phyloP scores from a whole-genome alignment of 2,888 invertebrate species.

The Himalopsyche anomala region DNA sequence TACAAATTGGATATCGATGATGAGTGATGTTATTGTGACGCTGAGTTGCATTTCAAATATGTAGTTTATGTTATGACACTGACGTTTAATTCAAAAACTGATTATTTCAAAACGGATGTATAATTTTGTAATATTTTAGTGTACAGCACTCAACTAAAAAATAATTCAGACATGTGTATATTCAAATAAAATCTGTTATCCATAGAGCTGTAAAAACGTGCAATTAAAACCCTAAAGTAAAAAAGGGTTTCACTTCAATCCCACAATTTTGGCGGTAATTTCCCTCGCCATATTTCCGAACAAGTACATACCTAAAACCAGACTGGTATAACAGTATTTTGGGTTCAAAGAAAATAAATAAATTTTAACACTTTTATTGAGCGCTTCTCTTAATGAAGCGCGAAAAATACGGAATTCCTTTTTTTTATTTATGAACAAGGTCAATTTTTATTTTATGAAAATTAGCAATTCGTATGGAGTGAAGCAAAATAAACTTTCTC shows the following conservation, averaged over 20 bases:
- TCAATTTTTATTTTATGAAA: too few species aligned
- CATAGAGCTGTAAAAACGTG: background rate
- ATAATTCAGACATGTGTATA: background rate
- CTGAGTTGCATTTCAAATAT: too few species aligned
- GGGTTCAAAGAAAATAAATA: conserved; percentile 22
- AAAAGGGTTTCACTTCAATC: background rate
- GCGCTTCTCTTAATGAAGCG: background rate
- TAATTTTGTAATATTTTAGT: background rate
- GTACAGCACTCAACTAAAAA: background rate
- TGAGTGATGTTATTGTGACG: too few species aligned
- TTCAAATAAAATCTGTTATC: conserved; percentile 5
- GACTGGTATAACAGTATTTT: background rate
- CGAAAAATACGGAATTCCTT: background rate
- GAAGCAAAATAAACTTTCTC: too few species aligned
- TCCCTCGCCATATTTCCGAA: background rate
- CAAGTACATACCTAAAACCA: background rate
- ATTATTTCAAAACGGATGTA: too few species aligned
- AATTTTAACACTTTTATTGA: conserved; percentile 13
- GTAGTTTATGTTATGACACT: too few species aligned
- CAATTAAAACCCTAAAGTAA: background rate
- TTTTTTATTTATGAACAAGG: background rate
- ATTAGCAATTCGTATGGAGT: too few species aligned
- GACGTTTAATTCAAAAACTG: too few species aligned
- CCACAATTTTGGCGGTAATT: background rate
- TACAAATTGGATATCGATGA: too few species aligned